Conservation (phyloP, 2,888 invertebrate genomes). For the Orthosia incerta region DNA sequence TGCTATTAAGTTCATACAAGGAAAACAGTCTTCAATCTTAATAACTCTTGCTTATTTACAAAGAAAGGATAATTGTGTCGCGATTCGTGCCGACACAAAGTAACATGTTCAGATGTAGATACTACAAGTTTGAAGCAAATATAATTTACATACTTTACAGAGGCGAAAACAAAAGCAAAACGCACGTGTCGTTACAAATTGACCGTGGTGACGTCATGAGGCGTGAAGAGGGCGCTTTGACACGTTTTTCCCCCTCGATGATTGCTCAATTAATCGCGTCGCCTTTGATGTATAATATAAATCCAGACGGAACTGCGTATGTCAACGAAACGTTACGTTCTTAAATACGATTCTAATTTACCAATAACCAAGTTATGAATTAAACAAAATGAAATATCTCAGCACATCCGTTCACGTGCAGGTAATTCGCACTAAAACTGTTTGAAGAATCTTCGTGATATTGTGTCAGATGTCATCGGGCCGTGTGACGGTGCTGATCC, state of each 20-base stretch:
- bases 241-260: slow-evolving; percentile 73
- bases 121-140: slow-evolving; percentile 31
- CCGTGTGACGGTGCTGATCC: slow-evolving; percentile 69
- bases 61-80: slow-evolving; percentile 33
- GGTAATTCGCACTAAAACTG: slow-evolving; percentile 66
- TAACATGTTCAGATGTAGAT: slow-evolving; percentile 11
- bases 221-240: slow-evolving; percentile 74
- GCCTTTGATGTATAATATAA: slow-evolving; percentile 82
- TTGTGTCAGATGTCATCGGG: slow-evolving; percentile 65
- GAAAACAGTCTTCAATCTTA: slow-evolving; percentile 28
- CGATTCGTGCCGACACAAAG: slow-evolving; percentile 24
- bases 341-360: slow-evolving; percentile 43
- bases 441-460: slow-evolving; percentile 61
- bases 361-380: slow-evolving; percentile 8
- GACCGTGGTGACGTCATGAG: slow-evolving; percentile 78
- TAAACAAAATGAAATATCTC: slow-evolving; percentile 45
- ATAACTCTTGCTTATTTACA: slow-evolving; percentile 39
- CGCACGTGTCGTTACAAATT: slow-evolving; percentile 79
- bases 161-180: slow-evolving; percentile 67
- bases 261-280: slow-evolving; percentile 83
- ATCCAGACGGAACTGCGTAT: slow-evolving; percentile 55
- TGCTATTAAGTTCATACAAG: slow-evolving; percentile 27
- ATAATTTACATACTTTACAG: slow-evolving; percentile 27
- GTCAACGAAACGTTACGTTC: slow-evolving; percentile 54
- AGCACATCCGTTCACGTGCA: slow-evolving; percentile 62